Evolutionary conservation across 2,113 vertebrate species (phyloP), one percentile per base, ranked within the genome.

Genomic region (Pogona vitticeps): DNA sequence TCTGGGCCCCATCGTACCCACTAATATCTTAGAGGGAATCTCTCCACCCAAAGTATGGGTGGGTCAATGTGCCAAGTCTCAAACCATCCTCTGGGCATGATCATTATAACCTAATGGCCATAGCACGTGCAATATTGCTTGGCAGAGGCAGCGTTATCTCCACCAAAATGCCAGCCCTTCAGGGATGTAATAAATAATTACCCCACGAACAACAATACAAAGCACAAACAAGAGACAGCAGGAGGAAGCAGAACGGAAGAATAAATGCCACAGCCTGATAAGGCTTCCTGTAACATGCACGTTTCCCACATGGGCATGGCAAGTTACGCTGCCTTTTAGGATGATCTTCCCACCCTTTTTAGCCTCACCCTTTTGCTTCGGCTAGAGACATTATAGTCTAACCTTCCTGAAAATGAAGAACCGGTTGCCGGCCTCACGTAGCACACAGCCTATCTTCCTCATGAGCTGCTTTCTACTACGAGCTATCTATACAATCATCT

Each of bases 101-200:
- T 17, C 15, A n/a, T 13, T 6, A 52, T 14, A 52, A 38, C 23
- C n/a, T 75, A 81, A 75, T 14, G 61, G 15, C 59, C 58, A 31
- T 40, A 36, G 78, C 79, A 86, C 59, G 15, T 52, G 78, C 58
- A 67, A 65, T 75, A 86, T 65, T 75, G 85, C 78, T 86, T 59
- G 59, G 31, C 79, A 65, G 40, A 86, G n/a, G 71, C 78, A 65
- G 7, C 18, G 23, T 81, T 86, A 76, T 75, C 85, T 86, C 31
- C 38, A 58, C 21, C 42, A 86, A 65, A 75, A 75, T 75, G 71
- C 59, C 71, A 86, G 42, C 78, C 59, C 78, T 86, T 71, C 28
- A 12, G 78, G 70, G 85, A 81, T 81, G 18, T 76, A 86, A 81
- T 86, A 80, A 86, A 86, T 75, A 81, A 65, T 65, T 65, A 81